Conservation (phyloP, 1,140 invertebrate species). For the Drosophila lacteicornis region DNA sequence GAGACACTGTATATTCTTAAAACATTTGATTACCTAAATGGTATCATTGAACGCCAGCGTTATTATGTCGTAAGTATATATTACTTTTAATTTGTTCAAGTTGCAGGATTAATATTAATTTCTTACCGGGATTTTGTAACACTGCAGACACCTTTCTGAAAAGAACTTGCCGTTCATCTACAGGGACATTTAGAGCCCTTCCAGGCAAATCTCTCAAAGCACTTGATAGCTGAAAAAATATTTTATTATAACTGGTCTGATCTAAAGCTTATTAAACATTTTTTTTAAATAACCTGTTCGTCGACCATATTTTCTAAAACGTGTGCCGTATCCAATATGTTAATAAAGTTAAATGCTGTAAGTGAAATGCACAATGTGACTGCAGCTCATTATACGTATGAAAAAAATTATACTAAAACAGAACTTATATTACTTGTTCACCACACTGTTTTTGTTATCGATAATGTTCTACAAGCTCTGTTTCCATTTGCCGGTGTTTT, state of each 20-base stretch:
- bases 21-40: no score
- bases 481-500: no score
- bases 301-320: constrained; percentile 7
- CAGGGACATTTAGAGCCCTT: constrained; percentile 1
- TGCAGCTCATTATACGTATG: no score
- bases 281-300: constrained; percentile 11
- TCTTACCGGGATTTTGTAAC: constrained; percentile 10
- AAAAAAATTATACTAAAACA: no score
- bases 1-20: no score
- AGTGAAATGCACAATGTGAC: no score
- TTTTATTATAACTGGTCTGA: not conserved
- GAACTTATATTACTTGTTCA: no score
- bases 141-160: constrained; percentile 15
- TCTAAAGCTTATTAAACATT: not conserved
- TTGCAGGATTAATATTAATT: not conserved
- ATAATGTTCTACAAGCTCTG: no score
- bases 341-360: not conserved
- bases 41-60: no score
- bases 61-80: no score
- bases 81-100: no score
- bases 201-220: constrained; percentile 4
- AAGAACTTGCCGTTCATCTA: constrained; percentile 1
- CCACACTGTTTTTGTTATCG: no score
- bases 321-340: not conserved
- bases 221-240: constrained; percentile 12